Conservation (phyloP, 2,888 invertebrate genomes). For the Dynastes tityus region DNA sequence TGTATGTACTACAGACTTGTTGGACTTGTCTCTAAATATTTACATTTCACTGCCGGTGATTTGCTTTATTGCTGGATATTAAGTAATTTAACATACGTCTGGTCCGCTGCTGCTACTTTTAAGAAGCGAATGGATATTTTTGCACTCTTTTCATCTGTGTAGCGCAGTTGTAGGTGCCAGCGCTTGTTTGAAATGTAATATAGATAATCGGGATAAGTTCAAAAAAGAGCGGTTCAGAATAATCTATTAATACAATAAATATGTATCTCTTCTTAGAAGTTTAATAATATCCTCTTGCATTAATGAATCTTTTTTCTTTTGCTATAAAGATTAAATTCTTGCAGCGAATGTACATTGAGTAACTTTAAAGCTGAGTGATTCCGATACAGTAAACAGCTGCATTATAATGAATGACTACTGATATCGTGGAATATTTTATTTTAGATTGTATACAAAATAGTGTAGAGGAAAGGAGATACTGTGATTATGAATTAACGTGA, state of each 20-base stretch:
- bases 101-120: background rate
- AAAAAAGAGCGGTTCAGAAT: background rate
- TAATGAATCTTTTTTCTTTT: background rate
- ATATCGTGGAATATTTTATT: too few relatives aligned
- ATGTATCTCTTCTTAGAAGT: background rate
- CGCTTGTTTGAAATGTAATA: conserved; percentile 17
- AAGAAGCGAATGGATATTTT: background rate
- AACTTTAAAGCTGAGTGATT: background rate
- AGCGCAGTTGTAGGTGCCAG: background rate
- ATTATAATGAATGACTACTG: too few relatives aligned
- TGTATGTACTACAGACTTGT: conserved; percentile 21
- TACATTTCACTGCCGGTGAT: conserved; percentile 15
- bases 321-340: background rate
- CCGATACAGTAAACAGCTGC: too few relatives aligned
- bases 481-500: too few relatives aligned
- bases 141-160: conserved; percentile 2
- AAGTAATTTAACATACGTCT: conserved; percentile 16
- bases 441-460: background rate
- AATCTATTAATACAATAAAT: background rate
- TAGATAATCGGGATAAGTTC: background rate
- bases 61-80: conserved; percentile 21
- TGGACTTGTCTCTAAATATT: conserved; percentile 41
- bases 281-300: conserved; percentile 9
- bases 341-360: background rate
- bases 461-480: background rate